Evolutionary conservation across 53 echinoderm and acorn worm genomes (phyloP).

Genomic region (Pentamera pediparva): DNA sequence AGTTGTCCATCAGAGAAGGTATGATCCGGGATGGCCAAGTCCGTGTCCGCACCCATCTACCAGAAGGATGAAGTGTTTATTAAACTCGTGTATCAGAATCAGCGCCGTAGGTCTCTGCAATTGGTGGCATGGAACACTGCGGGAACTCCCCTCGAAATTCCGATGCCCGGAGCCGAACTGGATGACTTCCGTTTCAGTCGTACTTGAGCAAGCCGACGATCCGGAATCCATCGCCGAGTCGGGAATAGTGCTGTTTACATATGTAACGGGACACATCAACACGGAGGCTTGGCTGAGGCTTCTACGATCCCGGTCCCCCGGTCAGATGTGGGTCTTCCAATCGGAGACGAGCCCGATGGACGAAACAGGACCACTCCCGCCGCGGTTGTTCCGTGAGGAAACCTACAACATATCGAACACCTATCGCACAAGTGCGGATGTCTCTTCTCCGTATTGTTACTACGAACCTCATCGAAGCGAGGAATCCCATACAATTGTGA

Average conservation of each 20-base stretch:
- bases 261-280: background rate
- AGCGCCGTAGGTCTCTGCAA: conserved; percentile 1
- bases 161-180: background rate
- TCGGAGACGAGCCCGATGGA: background rate
- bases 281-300: background rate
- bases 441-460: conserved; percentile 5
- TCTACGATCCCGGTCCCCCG: background rate
- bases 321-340: conserved; percentile 28
- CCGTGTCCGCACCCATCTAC: no score
- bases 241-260: conserved; percentile 9
- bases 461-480: conserved; percentile 1
- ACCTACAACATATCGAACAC: conserved; percentile 20
- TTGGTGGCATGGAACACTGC: background rate
- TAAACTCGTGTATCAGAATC: background rate
- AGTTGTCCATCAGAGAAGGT: no score
- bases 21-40: no score
- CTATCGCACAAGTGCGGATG: background rate
- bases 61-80: no score
- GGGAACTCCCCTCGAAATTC: background rate
- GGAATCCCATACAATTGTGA: background rate
- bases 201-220: background rate
- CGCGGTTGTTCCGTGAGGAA: conserved; percentile 6
- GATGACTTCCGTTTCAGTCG: background rate
- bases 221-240: conserved; percentile 6
- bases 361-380: background rate